phyloP scores from a whole-genome alignment of 1,140 invertebrate genomes.

The Drosophila rufa region DNA sequence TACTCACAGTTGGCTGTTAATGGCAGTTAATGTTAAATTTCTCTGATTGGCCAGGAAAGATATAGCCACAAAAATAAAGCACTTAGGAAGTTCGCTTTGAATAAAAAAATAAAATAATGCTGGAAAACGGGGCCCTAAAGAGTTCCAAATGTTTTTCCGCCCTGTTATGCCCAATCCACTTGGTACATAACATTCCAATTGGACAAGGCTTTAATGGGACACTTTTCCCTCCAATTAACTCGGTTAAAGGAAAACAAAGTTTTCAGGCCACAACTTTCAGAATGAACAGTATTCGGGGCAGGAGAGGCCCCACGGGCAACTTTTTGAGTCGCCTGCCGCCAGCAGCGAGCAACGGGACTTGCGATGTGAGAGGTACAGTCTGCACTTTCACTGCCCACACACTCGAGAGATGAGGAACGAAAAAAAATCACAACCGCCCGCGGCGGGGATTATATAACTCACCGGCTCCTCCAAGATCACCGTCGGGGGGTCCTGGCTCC shows the following conservation, averaged over 20 bases:
- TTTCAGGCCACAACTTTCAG: background rate
- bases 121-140: too few relatives aligned
- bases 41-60: constrained; percentile 17
- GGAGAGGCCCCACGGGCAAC: background rate
- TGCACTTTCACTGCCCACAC: constrained; percentile 68
- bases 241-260: too few relatives aligned
- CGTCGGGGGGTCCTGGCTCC: constrained; percentile 40
- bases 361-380: constrained; percentile 50
- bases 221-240: background rate
- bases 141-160: background rate
- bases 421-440: background rate
- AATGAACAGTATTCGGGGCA: background rate
- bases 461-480: constrained; percentile 80
- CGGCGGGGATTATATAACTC: constrained; percentile 73
- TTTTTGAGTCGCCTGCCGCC: background rate
- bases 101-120: background rate
- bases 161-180: background rate
- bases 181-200: constrained; percentile 6
- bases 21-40: constrained; percentile 37
- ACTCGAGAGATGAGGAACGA: constrained; percentile 17
- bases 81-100: background rate
- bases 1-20: constrained; percentile 33
- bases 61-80: constrained; percentile 6
- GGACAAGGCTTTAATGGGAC: background rate
- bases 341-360: background rate